These are phyloP conservation scores for Adineta ricciae DNA, from an alignment of 2,888 invertebrate genomes.

Conservation along the genomic window DNA sequence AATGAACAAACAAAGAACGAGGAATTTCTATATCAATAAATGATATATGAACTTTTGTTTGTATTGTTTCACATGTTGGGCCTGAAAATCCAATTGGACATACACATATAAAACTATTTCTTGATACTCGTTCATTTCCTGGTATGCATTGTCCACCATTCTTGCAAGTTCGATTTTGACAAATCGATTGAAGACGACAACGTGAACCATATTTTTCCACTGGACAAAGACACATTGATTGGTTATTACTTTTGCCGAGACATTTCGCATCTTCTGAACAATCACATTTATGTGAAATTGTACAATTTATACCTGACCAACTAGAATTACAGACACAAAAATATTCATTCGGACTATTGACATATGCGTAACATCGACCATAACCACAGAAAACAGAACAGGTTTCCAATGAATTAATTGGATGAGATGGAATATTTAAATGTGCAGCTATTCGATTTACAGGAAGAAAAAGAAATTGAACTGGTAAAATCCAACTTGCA, in stretches of 20 bases:
- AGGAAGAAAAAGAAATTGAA: not conserved
- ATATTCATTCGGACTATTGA: not conserved
- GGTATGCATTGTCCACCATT: too few species aligned
- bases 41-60: too few species aligned
- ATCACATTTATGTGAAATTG: not conserved
- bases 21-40: too few species aligned
- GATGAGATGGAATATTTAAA: not conserved
- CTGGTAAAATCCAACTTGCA: not conserved
- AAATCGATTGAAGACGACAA: too few species aligned
- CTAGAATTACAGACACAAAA: not conserved
- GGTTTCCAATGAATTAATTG: not conserved
- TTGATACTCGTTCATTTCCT: too few species aligned
- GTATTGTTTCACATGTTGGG: too few species aligned
- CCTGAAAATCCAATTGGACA: too few species aligned
- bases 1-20: too few species aligned
- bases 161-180: too few species aligned
- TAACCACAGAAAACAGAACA: not conserved
- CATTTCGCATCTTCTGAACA: not conserved
- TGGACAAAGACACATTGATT: not conserved
- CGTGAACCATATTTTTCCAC: too few species aligned
- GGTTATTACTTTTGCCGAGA: not conserved
- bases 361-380: not conserved
- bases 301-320: not conserved
- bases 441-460: not conserved
- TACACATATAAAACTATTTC: too few species aligned